These are phyloP conservation scores for Amblyteles armatorius DNA, from an alignment of 2,888 invertebrate genomes.

Conservation along the genomic window DNA sequence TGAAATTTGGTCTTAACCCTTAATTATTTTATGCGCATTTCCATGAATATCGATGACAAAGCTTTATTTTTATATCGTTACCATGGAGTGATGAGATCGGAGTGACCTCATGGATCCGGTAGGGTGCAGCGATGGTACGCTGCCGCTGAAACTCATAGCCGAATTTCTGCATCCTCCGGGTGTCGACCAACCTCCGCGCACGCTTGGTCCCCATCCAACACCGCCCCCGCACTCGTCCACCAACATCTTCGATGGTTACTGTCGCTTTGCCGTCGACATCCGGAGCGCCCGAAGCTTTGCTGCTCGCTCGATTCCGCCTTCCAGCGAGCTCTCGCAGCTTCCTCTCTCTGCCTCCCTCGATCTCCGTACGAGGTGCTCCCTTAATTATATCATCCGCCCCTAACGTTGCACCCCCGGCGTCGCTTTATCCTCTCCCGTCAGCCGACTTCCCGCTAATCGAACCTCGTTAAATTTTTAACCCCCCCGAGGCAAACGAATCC, in stretches of 20 bases:
- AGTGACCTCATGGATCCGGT: slow-evolving; percentile 81
- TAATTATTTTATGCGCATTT: not conserved
- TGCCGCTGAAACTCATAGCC: slow-evolving; percentile 82
- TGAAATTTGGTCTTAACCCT: not conserved
- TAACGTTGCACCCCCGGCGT: slow-evolving; percentile 16
- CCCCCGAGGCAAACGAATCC: slow-evolving; percentile 42
- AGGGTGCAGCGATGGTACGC: slow-evolving; percentile 82
- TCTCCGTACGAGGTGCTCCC: slow-evolving; percentile 35
- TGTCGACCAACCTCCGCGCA: slow-evolving; percentile 81
- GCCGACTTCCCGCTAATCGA: slow-evolving; percentile 53
- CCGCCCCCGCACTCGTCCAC: slow-evolving; percentile 81
- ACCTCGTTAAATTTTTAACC: slow-evolving; percentile 64
- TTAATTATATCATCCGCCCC: slow-evolving; percentile 49
- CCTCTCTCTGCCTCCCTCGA: not conserved
- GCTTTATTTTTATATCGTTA: slow-evolving; percentile 60
- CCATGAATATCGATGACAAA: not conserved
- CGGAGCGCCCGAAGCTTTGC: slow-evolving; percentile 55
- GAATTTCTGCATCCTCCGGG: slow-evolving; percentile 82
- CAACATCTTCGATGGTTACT: slow-evolving; percentile 76
- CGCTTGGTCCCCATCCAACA: slow-evolving; percentile 75
- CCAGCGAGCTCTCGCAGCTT: slow-evolving; percentile 13
- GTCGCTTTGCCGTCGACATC: slow-evolving; percentile 55
- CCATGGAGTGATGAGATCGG: slow-evolving; percentile 81
- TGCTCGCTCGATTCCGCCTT: slow-evolving; percentile 29
- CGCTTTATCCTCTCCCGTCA: slow-evolving; percentile 33